A percentile compares a stretch with the other conserved stretches of the same genome.
Evolutionary conservation across 2,888 invertebrate species (phyloP).

Genomic region (Drosophila anomelani): DNA sequence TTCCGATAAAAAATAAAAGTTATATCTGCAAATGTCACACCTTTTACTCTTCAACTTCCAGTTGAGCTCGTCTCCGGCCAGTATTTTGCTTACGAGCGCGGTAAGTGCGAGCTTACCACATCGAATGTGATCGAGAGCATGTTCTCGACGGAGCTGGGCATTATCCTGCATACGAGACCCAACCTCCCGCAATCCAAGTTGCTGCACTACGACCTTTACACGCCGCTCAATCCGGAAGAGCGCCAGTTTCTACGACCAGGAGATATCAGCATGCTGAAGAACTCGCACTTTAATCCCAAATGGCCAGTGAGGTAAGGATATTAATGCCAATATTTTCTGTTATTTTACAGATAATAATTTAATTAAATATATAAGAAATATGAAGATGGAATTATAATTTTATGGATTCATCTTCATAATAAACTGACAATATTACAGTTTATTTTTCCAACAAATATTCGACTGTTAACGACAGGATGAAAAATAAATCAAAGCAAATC

Average conservation of each 20-base stretch:
- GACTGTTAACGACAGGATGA: no score
- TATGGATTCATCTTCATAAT: no score
- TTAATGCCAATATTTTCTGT: not conserved
- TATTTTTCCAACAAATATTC: no score
- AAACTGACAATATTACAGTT: no score
- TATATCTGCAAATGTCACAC: not conserved
- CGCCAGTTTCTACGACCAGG: constrained; percentile 68
- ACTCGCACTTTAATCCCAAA: constrained; percentile 75
- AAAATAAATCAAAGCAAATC: no score
- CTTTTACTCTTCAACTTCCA: constrained; percentile 3
- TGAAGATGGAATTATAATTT: no score
- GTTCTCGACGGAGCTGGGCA: constrained; percentile 59
- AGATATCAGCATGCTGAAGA: constrained; percentile 59
- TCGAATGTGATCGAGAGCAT: constrained; percentile 68
- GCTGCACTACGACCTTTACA: constrained; percentile 79
- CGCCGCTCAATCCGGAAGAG: constrained; percentile 66
- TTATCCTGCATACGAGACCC: constrained; percentile 50
- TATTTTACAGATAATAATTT: no score
- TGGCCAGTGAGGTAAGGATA: constrained; percentile 79
- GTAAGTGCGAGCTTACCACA: constrained; percentile 73
- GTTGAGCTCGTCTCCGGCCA: constrained; percentile 19
- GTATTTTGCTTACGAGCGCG: constrained; percentile 71
- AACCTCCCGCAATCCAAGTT: constrained; percentile 55
- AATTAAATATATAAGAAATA: no score
- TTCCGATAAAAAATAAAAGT: not conserved